Conservation (phyloP, 2,113 vertebrate species). For the Merops nubicus region DNA sequence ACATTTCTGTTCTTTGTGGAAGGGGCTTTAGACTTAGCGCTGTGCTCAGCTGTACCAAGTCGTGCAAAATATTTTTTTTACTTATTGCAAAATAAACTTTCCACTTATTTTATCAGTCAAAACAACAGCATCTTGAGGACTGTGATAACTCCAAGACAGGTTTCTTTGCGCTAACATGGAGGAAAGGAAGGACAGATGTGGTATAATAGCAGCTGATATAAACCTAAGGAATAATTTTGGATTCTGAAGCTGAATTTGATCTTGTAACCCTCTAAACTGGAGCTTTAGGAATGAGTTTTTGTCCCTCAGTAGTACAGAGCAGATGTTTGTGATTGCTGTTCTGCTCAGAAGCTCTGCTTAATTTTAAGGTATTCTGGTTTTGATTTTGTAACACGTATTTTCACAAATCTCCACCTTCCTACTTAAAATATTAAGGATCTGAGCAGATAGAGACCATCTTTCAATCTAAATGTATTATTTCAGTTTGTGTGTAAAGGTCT, state of each 20-base stretch:
- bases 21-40: neutral
- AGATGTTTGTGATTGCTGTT: neutral
- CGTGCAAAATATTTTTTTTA: no score
- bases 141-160: neutral
- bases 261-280: neutral
- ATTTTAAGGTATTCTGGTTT: slow-evolving; percentile 6
- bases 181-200: neutral
- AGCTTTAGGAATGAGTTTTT: slow-evolving; percentile 5
- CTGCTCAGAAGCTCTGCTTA: neutral
- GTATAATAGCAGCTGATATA: neutral
- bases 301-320: neutral
- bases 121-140: slow-evolving; percentile 1
- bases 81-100: no score
- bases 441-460: neutral
- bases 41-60: slow-evolving; percentile 46
- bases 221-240: neutral
- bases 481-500: neutral
- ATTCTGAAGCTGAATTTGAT: slow-evolving; percentile 9
- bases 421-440: neutral
- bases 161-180: neutral
- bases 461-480: neutral
- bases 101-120: neutral
- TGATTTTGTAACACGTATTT: neutral
- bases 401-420: slow-evolving; percentile 27
- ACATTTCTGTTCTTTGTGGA: slow-evolving; percentile 8